Percentiles rank a stretch among this genome's conserved stretches.
These are phyloP conservation scores for Bambusicola thoracicus DNA, from an alignment of 2,113 vertebrate genomes.

Conservation along the genomic window DNA sequence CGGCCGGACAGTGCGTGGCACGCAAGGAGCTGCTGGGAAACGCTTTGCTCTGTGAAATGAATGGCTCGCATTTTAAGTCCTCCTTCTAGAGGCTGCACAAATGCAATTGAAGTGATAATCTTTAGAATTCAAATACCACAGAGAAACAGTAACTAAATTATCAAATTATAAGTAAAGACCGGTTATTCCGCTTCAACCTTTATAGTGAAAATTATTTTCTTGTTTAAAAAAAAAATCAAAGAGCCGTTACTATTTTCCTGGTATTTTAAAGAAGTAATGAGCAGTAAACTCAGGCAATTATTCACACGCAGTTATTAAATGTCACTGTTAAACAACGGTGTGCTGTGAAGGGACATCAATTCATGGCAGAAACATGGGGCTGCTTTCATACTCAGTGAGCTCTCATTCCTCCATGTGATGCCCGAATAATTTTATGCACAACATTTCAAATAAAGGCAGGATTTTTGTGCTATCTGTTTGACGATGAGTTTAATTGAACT, in stretches of 20 bases:
- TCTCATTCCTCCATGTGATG: constrained; percentile 59
- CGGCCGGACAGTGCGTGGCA: background rate
- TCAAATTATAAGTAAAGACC: constrained; percentile 60
- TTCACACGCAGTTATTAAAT: constrained; percentile 68
- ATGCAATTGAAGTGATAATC: constrained; percentile 53
- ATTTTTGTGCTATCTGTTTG: constrained; percentile 63
- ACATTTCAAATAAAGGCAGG: constrained; percentile 58
- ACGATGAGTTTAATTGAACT: constrained; percentile 73
- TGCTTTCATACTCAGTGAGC: constrained; percentile 52
- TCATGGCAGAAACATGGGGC: constrained; percentile 51
- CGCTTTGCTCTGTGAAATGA: background rate
- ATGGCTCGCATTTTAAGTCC: background rate
- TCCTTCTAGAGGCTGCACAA: background rate
- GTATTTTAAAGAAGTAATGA: constrained; percentile 77
- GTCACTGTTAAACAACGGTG: constrained; percentile 59
- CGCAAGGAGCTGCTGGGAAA: background rate
- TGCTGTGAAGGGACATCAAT: constrained; percentile 19
- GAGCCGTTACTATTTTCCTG: constrained; percentile 38
- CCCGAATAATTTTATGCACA: constrained; percentile 73
- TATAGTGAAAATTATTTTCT: constrained; percentile 73
- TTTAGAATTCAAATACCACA: constrained; percentile 41
- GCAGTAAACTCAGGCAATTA: constrained; percentile 76
- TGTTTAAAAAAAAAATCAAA: constrained; percentile 66
- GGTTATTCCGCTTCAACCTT: constrained; percentile 69
- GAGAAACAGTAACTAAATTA: constrained; percentile 7